Percentiles rank a stretch among this genome's conserved stretches.
These are phyloP conservation scores for Albula glossodonta DNA, from an alignment of 2,113 vertebrate species.

Conservation along the genomic window DNA sequence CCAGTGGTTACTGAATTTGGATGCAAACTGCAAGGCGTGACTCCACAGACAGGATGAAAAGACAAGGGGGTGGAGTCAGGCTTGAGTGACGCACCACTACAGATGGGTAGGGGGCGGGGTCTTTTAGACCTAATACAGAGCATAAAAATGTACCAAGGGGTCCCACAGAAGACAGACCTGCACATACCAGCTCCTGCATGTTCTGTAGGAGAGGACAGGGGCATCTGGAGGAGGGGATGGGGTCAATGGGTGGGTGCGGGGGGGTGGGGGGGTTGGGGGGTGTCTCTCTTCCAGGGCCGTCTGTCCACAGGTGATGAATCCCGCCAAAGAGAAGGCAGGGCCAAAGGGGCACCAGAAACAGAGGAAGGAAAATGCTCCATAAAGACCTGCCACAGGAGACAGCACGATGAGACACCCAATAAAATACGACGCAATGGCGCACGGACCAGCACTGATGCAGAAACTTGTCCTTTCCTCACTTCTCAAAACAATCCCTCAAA, in stretches of 20 bases:
- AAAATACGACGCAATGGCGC: background rate
- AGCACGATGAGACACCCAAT: constrained; percentile 43
- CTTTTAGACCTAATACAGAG: constrained; percentile 46
- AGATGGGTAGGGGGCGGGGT: constrained; percentile 40
- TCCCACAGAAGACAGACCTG: background rate
- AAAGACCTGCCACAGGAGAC: constrained; percentile 73
- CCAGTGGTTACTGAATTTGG: constrained; percentile 57
- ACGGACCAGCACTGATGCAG: background rate
- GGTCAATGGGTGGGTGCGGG: constrained; percentile 62
- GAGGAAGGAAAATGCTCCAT: constrained; percentile 58
- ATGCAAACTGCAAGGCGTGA: constrained; percentile 41
- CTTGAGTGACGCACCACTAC: constrained; percentile 33
- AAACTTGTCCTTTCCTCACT: background rate
- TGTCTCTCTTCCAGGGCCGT: constrained; percentile 61
- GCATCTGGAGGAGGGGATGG: constrained; percentile 47
- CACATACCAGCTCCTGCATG: background rate
- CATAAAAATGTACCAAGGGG: constrained; percentile 34
- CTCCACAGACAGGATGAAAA: constrained; percentile 41
- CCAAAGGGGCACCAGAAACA: background rate
- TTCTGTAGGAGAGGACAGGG: constrained; percentile 35
- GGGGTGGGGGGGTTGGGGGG: constrained; percentile 49
- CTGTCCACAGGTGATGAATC: constrained; percentile 74
- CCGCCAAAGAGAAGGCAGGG: constrained; percentile 53
- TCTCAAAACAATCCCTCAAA: background rate
- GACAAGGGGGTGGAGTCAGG: constrained; percentile 30